Evolutionary conservation across 2,113 vertebrate genomes (phyloP).

Genomic region (Choloepus hoffmanni): DNA sequence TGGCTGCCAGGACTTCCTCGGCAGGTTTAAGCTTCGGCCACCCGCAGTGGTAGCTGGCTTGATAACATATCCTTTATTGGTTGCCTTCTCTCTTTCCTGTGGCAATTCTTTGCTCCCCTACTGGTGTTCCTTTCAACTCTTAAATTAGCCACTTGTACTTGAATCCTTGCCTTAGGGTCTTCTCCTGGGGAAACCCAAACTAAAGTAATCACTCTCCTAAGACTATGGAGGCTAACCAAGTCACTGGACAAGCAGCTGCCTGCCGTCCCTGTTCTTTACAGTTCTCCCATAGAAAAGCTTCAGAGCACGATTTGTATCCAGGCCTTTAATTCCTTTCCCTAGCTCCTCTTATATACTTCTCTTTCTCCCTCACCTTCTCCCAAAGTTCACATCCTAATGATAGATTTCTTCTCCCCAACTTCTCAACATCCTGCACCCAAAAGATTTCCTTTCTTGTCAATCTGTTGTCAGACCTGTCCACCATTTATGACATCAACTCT

Average conservation of each 20-base stretch:
- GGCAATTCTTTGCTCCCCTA: neutral
- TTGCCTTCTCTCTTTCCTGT: neutral
- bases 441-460: conserved; percentile 70
- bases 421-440: neutral
- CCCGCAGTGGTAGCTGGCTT: neutral
- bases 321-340: neutral
- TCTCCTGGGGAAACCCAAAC: neutral
- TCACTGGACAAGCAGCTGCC: neutral
- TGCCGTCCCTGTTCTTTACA: neutral
- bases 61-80: too few relatives aligned
- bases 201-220: neutral
- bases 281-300: neutral
- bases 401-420: neutral
- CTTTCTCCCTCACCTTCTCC: neutral
- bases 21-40: neutral
- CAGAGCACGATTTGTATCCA: neutral
- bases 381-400: neutral
- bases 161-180: neutral
- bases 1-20: neutral
- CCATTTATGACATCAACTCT: conserved; percentile 46
- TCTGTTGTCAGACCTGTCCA: neutral
- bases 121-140: neutral
- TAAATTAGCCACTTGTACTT: neutral
- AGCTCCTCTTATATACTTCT: neutral
- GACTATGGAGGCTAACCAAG: neutral